Evolutionary conservation across 2,797 vertebrate species (phyloP).

Genomic region (Chelon auratus): DNA sequence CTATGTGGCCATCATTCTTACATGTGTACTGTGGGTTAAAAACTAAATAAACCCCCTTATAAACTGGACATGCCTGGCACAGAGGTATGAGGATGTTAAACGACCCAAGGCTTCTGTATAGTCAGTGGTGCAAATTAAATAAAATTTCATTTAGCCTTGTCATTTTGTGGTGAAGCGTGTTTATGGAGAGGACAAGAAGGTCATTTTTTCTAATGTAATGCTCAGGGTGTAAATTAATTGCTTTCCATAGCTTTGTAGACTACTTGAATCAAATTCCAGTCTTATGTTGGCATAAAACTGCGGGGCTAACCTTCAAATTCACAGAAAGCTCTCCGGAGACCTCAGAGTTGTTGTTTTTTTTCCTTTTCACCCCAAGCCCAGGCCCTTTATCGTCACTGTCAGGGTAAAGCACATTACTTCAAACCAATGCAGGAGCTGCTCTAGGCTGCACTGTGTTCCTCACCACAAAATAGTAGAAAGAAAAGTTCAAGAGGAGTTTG

Average conservation of each 20-base stretch:
- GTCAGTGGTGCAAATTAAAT: conserved; percentile 62
- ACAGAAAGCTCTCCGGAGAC: conserved; percentile 60
- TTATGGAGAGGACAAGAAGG: conserved; percentile 60
- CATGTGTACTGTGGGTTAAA: conserved; percentile 31
- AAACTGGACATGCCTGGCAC: conserved; percentile 28
- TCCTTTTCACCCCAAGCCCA: conserved; percentile 49
- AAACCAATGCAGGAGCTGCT: conserved; percentile 74
- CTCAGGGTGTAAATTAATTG: conserved; percentile 65
- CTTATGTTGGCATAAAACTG: conserved; percentile 59
- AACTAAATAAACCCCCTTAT: conserved; percentile 14
- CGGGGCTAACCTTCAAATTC: conserved; percentile 70
- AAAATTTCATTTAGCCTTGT: conserved; percentile 60
- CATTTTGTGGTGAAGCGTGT: conserved; percentile 62
- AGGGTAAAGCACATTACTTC: conserved; percentile 75
- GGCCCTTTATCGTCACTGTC: conserved; percentile 76
- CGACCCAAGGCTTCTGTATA: conserved; percentile 40
- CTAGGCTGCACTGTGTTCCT: conserved; percentile 57
- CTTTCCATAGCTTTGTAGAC: conserved; percentile 52
- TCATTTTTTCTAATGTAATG: conserved; percentile 60
- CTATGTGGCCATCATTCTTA: conserved; percentile 6
- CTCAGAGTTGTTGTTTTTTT: conserved; percentile 40
- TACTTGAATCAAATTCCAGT: conserved; percentile 59
- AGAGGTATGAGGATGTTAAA: conserved; percentile 46
- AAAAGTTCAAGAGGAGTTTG: conserved; percentile 73
- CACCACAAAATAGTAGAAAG: conserved; percentile 57